Conservation (phyloP, 35 echinoderm and acorn worm genomes). For the Heliocidaris tuberculata region DNA sequence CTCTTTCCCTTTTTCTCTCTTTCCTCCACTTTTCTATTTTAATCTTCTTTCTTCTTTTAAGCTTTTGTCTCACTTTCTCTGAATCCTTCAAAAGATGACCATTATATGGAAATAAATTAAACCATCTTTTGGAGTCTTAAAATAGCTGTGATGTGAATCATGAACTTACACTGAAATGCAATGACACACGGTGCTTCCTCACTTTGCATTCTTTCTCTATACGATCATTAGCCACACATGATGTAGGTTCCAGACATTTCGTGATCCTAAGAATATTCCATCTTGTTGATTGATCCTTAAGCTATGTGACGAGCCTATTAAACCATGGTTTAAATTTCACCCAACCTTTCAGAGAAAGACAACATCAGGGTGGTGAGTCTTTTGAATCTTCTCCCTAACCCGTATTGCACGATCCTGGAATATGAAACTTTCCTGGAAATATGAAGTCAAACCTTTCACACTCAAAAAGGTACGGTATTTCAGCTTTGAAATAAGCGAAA, state of each 20-base stretch:
- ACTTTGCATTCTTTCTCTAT: not conserved
- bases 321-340: not conserved
- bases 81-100: no score
- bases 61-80: no score
- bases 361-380: not conserved
- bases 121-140: not conserved
- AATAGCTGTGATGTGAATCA: not conserved
- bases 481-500: no score
- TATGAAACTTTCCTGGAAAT: not conserved
- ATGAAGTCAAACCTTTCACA: not conserved
- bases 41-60: not conserved
- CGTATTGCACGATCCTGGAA: not conserved
- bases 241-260: not conserved
- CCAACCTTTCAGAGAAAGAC: not conserved
- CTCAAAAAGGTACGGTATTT: no score
- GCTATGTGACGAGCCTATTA: not conserved
- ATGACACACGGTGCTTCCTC: not conserved
- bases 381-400: not conserved
- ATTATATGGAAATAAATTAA: no score
- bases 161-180: not conserved
- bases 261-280: not conserved
- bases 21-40: not conserved
- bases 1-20: not conserved
- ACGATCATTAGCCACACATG: not conserved
- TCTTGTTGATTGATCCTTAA: not conserved